Conservation (phyloP, 2,113 vertebrate genomes). For the Ammodytes marinus region DNA sequence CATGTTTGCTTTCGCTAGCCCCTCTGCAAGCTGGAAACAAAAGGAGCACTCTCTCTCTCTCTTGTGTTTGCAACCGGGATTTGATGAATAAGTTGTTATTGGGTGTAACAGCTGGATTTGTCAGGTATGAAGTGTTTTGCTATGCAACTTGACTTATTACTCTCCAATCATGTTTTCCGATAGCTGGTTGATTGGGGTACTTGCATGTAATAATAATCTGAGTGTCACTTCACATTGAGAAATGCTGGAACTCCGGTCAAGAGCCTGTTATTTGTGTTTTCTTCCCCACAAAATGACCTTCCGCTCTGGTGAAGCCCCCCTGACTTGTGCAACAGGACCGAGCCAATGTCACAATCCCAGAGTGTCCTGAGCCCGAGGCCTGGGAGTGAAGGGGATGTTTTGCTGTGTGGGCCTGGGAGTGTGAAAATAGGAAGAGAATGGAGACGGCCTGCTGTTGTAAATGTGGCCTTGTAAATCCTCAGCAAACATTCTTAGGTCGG, state of each 20-base stretch:
- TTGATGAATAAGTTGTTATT: constrained; percentile 63
- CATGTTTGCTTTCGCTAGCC: constrained; percentile 75
- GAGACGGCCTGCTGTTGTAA: constrained; percentile 74
- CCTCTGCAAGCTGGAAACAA: constrained; percentile 51
- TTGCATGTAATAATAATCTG: background rate
- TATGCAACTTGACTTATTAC: background rate
- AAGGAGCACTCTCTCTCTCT: constrained; percentile 53
- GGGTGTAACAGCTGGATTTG: constrained; percentile 5
- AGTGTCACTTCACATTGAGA: background rate
- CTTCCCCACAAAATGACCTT: constrained; percentile 5
- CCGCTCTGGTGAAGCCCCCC: constrained; percentile 26
- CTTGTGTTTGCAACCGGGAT: constrained; percentile 55
- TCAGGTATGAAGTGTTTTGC: background rate
- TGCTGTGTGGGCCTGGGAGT: constrained; percentile 57
- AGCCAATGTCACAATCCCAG: constrained; percentile 41
- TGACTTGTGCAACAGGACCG: constrained; percentile 23
- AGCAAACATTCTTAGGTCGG: constrained; percentile 77
- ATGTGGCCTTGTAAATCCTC: constrained; percentile 81
- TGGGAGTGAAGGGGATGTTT: constrained; percentile 36
- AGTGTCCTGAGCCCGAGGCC: constrained; percentile 33
- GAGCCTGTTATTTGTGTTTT: background rate
- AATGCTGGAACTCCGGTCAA: background rate
- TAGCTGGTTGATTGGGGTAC: background rate
- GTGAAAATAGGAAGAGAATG: constrained; percentile 65
- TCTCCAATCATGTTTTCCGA: background rate